phyloP scores from a whole-genome alignment of 2,888 invertebrate species.

The Netelia fuscicornis region DNA sequence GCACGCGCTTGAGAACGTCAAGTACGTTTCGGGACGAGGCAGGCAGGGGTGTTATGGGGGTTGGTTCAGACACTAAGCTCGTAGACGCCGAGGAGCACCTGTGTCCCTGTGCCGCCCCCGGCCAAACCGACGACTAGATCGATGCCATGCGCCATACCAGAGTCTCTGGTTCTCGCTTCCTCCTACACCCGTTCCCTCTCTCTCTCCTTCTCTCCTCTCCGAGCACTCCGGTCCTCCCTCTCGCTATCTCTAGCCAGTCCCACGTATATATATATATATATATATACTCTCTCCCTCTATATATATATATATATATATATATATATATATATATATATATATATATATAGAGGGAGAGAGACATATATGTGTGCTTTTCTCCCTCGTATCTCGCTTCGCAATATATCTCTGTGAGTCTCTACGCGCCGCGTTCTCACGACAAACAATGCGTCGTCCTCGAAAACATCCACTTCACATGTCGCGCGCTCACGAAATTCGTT shows the following conservation, averaged over 20 bases:
- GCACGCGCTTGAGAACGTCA: constrained; percentile 69
- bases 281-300: too few relatives aligned
- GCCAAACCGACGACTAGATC: constrained; percentile 80
- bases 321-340: constrained; percentile 3
- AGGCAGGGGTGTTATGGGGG: constrained; percentile 76
- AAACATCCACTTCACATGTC: constrained; percentile 80
- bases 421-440: constrained; percentile 78
- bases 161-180: constrained; percentile 61
- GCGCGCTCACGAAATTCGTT: constrained; percentile 66
- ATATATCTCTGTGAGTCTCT: constrained; percentile 77
- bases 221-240: constrained; percentile 50
- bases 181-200: constrained; percentile 60
- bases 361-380: constrained; percentile 24
- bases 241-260: constrained; percentile 56
- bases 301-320: constrained; percentile 17
- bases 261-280: constrained; percentile 1
- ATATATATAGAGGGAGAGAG: too few relatives aligned
- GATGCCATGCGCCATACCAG: constrained; percentile 75
- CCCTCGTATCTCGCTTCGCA: constrained; percentile 68
- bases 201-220: constrained; percentile 58
- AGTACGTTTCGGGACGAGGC: constrained; percentile 62
- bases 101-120: constrained; percentile 80
- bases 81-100: constrained; percentile 81
- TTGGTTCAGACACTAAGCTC: constrained; percentile 81
- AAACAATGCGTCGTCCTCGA: constrained; percentile 81